Conservation (phyloP, 2,888 invertebrate genomes). For the Adineta ricciae region DNA sequence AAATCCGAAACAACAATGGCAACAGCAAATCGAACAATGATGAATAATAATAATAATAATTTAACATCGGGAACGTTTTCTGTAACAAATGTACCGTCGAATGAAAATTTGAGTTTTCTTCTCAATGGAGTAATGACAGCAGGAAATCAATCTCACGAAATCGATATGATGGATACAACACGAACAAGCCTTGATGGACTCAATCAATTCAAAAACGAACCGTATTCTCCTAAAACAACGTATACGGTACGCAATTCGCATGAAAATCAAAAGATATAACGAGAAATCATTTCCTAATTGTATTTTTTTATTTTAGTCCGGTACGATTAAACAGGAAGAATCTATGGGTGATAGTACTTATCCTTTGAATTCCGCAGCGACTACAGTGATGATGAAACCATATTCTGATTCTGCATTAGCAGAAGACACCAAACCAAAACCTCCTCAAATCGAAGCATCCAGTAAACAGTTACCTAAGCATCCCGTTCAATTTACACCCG, state of each 20-base stretch:
- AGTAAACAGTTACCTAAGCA: conserved; percentile 19
- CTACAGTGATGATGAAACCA: neutral
- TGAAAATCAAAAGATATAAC: neutral
- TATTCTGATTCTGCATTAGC: neutral
- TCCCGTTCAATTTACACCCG: neutral
- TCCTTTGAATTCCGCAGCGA: neutral
- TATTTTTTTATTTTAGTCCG: neutral
- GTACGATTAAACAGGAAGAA: neutral
- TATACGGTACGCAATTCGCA: neutral
- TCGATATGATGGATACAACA: neutral
- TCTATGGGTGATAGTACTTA: neutral
- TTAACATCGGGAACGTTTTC: neutral
- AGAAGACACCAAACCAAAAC: neutral
- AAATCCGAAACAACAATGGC: conserved; percentile 13
- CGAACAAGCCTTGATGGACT: neutral
- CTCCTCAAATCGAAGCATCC: neutral
- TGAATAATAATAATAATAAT: neutral
- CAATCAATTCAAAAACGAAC: neutral
- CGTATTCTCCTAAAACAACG: neutral
- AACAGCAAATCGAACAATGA: neutral
- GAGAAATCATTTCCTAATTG: too few species aligned
- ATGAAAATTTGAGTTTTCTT: neutral
- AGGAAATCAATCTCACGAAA: neutral
- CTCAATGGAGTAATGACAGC: neutral
- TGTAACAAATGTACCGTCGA: neutral